A percentile compares a stretch with the other conserved stretches of the same genome.
Evolutionary conservation across 2,113 vertebrate species (phyloP).

Genomic region (Brachirus orientalis): DNA sequence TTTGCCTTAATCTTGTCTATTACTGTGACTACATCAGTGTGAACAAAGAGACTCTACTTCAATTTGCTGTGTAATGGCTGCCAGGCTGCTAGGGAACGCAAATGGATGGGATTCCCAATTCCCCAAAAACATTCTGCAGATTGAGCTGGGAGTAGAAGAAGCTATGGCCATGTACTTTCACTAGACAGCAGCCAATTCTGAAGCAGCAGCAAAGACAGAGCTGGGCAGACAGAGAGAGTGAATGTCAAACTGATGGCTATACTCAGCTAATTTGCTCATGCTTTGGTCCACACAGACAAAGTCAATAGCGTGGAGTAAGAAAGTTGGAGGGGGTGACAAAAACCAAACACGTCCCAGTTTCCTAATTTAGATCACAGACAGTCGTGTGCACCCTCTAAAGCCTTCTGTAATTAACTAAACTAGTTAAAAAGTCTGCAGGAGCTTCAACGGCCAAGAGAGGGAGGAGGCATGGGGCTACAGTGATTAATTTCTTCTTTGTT

Average conservation of each 20-base stretch:
- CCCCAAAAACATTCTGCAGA: conserved; percentile 36
- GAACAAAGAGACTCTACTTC: conserved; percentile 51
- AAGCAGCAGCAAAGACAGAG: conserved; percentile 10
- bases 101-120: conserved; percentile 44
- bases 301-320: conserved; percentile 75
- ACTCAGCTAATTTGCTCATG: conserved; percentile 65
- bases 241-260: conserved; percentile 40
- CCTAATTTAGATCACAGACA: conserved; percentile 79
- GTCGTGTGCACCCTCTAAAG: conserved; percentile 64
- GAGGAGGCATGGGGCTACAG: conserved; percentile 30
- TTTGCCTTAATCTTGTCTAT: conserved; percentile 58
- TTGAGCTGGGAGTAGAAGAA: conserved; percentile 44
- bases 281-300: conserved; percentile 57
- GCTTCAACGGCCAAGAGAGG: conserved; percentile 44
- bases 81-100: conserved; percentile 27
- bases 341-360: conserved; percentile 73
- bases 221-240: not conserved
- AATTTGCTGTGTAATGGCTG: conserved; percentile 56
- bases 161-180: not conserved
- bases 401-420: conserved; percentile 78
- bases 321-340: conserved; percentile 41
- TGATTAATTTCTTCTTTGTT: conserved; percentile 73
- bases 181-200: conserved; percentile 30
- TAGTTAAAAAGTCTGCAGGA: conserved; percentile 62
- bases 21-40: conserved; percentile 31